Base-by-base conservation (phyloP, 2,888 invertebrate species). In the Entomobrya proxima region DNA sequence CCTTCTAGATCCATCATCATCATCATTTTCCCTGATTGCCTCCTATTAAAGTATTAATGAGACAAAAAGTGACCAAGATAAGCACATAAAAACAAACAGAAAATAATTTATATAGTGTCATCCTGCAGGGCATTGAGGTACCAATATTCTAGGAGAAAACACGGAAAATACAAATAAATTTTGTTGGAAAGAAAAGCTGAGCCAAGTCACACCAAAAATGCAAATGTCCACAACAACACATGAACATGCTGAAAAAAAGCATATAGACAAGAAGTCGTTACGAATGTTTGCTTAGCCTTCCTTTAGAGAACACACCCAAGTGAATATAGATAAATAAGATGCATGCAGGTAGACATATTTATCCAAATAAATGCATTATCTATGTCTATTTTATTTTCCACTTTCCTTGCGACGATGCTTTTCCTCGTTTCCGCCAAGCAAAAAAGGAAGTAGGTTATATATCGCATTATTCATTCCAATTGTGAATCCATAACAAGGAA, bases 1-100 rank as follows among this genome's bases (percentile, higher is more conserved):
- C 37, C 79, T 52, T 64, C 50, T 11, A 35, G 24, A 18, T 79
- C 79, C 58, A 58, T 76, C 79, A 24, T 67, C 58, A 67, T 67
- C 44, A 44, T 40, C 35, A 64, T 64, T 18, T n/a, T 30, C 6
- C 30, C 13, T 78, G 64, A 32, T 67, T 50, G 50, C 5, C 21
- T 79, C 52, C 67, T 67, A 9, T 15, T 24, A 79, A 35, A 64
- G 24, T 2, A 24, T 0, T 64, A 58, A 58, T 37, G 30, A 15
- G 13, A 58, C 27, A 27, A 58, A 58, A 15, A 24, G 11, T 27
- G 27, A n/a, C n/a, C n/a, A n/a, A n/a, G n/a, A n/a, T n/a, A n/a
- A n/a, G n/a, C n/a, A n/a, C n/a, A n/a, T n/a, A n/a, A n/a, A n/a
- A n/a, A n/a, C n/a, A n/a, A n/a, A n/a, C n/a, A n/a, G n/a, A n/a